Evolutionary conservation across 2,113 vertebrate species (phyloP).

Genomic region (Carassius carassius): DNA sequence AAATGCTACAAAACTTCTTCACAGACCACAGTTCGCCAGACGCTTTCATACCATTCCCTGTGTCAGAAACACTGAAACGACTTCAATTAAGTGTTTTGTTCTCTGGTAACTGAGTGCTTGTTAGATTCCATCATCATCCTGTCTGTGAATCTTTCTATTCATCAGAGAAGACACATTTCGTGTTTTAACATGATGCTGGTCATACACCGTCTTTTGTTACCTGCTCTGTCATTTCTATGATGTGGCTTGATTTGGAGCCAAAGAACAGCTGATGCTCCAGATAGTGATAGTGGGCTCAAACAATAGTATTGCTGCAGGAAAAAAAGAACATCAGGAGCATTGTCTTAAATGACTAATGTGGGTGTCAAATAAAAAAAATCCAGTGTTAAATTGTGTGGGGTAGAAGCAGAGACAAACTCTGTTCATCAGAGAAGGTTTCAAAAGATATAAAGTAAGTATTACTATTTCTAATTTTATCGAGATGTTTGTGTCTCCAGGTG

Average conservation of each 20-base stretch:
- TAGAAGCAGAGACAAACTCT: neutral
- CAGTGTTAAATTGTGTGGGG: neutral
- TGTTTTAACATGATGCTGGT: conserved; percentile 31
- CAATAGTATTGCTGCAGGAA: neutral
- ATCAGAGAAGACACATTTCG: neutral
- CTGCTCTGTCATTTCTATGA: conserved; percentile 9
- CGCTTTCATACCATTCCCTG: conserved; percentile 15
- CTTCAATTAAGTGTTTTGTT: conserved; percentile 41
- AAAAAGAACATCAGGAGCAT: neutral
- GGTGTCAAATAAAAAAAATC: neutral
- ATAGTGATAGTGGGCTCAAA: conserved; percentile 17
- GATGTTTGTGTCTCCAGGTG: neutral
- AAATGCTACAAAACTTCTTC: conserved; percentile 26
- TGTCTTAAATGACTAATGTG: neutral
- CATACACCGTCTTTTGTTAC: conserved; percentile 40
- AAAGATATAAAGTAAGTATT: conserved; percentile 12
- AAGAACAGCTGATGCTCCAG: conserved; percentile 32
- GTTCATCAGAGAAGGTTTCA: neutral
- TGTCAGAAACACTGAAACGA: conserved; percentile 32
- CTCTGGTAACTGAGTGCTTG: conserved; percentile 37
- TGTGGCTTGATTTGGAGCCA: conserved; percentile 1
- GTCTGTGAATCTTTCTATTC: neutral
- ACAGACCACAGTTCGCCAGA: conserved; percentile 30
- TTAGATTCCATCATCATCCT: conserved; percentile 43
- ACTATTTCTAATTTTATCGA: conserved; percentile 27